A percentile compares a stretch with the other conserved stretches of the same genome.
Evolutionary conservation across 2,888 invertebrate species (phyloP).

Genomic region (Ryuthela nishihirai): DNA sequence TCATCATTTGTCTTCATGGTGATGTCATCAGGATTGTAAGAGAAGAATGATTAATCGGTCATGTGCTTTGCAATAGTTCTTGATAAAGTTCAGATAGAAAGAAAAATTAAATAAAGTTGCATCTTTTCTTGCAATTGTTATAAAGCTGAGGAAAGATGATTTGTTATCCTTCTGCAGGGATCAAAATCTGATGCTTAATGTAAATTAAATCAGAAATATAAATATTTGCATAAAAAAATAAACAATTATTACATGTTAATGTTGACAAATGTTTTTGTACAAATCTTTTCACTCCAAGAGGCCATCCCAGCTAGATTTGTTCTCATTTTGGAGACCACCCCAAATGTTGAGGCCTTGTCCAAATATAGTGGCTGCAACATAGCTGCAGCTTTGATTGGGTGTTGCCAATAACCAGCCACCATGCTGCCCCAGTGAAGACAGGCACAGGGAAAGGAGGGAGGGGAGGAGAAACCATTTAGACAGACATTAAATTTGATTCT

Average conservation of each 20-base stretch:
- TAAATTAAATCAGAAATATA: neutral
- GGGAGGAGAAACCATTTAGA: too few relatives aligned
- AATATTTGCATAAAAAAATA: neutral
- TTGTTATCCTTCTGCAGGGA: neutral
- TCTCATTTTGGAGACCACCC: too few relatives aligned
- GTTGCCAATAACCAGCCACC: too few relatives aligned
- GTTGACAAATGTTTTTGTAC: slow-evolving; percentile 1
- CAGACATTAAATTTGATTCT: too few relatives aligned
- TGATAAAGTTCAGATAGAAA: too few relatives aligned
- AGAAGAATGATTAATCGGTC: neutral
- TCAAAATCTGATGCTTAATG: slow-evolving; percentile 1
- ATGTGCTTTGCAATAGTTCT: neutral
- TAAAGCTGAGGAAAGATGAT: neutral
- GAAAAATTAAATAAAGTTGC: too few relatives aligned
- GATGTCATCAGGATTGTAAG: neutral
- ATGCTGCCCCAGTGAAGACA: too few relatives aligned
- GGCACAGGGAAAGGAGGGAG: too few relatives aligned
- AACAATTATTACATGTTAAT: slow-evolving; percentile 1
- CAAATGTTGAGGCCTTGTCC: too few relatives aligned
- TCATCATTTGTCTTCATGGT: neutral
- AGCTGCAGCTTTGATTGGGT: too few relatives aligned
- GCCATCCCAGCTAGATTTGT: too few relatives aligned
- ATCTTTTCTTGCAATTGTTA: neutral
- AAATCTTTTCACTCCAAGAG: neutral
- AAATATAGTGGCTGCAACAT: too few relatives aligned